Conservation (phyloP, 2,797 vertebrate species). For the Pampus argenteus region DNA sequence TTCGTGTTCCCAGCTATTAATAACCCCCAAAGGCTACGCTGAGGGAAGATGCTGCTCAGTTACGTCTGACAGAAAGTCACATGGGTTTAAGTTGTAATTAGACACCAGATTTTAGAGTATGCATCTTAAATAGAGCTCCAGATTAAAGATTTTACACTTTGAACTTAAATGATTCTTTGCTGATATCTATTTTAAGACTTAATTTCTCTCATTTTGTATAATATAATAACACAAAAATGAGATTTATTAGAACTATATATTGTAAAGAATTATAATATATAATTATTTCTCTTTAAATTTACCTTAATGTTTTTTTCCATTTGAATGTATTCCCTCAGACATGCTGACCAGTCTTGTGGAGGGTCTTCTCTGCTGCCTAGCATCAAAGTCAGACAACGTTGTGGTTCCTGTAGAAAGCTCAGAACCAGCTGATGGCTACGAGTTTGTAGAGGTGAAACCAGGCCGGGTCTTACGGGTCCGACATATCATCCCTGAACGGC, state of each 20-base stretch:
- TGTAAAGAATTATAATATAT: no score
- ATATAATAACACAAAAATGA: no score
- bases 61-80: conserved; percentile 46
- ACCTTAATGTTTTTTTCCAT: conserved; percentile 15
- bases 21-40: conserved; percentile 62
- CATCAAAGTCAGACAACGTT: conserved; percentile 87
- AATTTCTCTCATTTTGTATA: not conserved
- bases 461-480: conserved; percentile 91
- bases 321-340: conserved; percentile 49
- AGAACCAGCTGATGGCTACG: conserved; percentile 90
- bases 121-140: not conserved
- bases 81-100: conserved; percentile 44
- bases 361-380: conserved; percentile 92
- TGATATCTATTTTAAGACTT: not conserved
- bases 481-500: conserved; percentile 84
- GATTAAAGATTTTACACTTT: not conserved
- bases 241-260: no score
- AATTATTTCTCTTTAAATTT: not conserved
- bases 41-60: conserved; percentile 50
- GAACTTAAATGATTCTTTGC: not conserved
- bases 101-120: conserved; percentile 22
- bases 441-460: conserved; percentile 96
- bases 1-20: conserved; percentile 72
- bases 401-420: conserved; percentile 90
- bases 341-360: conserved; percentile 94